phyloP scores from a whole-genome alignment of 2,113 vertebrate genomes.

The Nycticebus coucang region DNA sequence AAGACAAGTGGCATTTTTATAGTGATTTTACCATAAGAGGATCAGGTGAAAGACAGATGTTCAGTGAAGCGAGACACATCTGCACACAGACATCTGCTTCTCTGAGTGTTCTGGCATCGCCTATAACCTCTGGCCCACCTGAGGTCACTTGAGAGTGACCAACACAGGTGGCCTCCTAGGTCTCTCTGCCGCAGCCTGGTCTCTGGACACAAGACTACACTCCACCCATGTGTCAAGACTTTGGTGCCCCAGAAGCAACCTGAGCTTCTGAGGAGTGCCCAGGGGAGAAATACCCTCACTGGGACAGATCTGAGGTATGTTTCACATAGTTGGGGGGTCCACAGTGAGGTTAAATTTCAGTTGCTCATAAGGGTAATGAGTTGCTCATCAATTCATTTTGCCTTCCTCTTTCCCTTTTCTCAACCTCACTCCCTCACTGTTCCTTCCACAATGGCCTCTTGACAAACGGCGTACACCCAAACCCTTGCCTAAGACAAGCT shows the following conservation, averaged over 20 bases:
- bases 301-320: neutral
- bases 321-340: neutral
- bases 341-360: neutral
- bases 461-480: neutral
- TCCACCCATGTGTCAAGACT: neutral
- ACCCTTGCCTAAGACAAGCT: neutral
- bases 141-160: neutral
- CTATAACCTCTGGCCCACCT: neutral
- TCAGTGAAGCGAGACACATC: neutral
- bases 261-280: neutral
- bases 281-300: neutral
- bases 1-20: neutral
- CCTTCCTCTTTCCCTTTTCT: neutral
- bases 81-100: neutral
- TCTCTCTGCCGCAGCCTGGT: neutral
- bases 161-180: neutral
- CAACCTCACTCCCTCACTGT: neutral
- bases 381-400: neutral
- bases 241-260: neutral
- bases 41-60: neutral
- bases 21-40: neutral
- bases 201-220: neutral
- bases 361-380: neutral
- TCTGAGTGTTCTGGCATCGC: neutral
- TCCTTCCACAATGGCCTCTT: neutral